Evolutionary conservation across 2,888 invertebrate species (phyloP).

Genomic region (Idaea dimidiata): DNA sequence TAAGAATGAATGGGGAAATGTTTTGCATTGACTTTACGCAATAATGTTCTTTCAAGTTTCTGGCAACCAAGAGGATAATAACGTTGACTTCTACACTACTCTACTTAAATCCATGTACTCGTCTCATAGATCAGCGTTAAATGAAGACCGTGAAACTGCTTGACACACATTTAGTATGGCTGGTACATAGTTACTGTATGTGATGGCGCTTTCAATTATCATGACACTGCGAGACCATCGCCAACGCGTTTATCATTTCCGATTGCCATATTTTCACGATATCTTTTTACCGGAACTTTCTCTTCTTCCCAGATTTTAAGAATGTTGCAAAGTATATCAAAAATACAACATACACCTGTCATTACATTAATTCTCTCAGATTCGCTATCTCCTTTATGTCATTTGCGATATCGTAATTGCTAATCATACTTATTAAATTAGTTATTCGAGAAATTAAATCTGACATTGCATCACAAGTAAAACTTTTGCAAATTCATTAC

Average conservation of each 20-base stretch:
- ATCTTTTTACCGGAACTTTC: slow-evolving; percentile 66
- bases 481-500: slow-evolving; percentile 46
- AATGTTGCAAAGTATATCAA: slow-evolving; percentile 23
- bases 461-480: slow-evolving; percentile 61
- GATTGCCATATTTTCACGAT: slow-evolving; percentile 61
- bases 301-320: slow-evolving; percentile 57
- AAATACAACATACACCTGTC: slow-evolving; percentile 57
- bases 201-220: slow-evolving; percentile 77
- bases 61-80: not conserved
- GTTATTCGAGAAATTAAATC: slow-evolving; percentile 39
- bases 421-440: slow-evolving; percentile 64
- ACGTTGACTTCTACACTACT: slow-evolving; percentile 14
- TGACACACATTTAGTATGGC: slow-evolving; percentile 71
- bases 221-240: slow-evolving; percentile 54
- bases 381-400: slow-evolving; percentile 62
- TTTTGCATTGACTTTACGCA: slow-evolving; percentile 10
- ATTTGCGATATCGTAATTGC: slow-evolving; percentile 51
- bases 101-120: slow-evolving; percentile 33
- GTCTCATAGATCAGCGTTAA: slow-evolving; percentile 57
- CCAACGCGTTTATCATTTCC: slow-evolving; percentile 63
- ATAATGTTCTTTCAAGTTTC: not conserved
- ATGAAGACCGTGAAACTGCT: slow-evolving; percentile 64
- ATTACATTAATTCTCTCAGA: slow-evolving; percentile 49
- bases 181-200: slow-evolving; percentile 54
- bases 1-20: slow-evolving; percentile 23